Evolutionary conservation across 2,888 invertebrate species (phyloP).

Genomic region (Orthosia incerta): DNA sequence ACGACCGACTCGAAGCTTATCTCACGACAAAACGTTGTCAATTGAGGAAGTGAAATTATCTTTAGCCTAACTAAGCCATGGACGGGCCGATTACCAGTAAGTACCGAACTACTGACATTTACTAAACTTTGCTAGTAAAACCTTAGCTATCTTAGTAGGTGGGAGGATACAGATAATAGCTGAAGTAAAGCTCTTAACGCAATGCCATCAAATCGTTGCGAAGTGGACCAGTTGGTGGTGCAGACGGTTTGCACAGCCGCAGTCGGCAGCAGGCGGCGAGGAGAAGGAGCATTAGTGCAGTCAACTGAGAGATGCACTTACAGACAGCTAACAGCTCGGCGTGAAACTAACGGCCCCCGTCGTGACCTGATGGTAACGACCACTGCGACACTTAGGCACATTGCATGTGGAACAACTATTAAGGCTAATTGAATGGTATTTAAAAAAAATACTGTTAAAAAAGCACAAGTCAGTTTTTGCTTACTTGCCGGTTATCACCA

Average conservation of each 20-base stretch:
- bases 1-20: slow-evolving; percentile 22
- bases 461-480: neutral
- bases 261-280: neutral
- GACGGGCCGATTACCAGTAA: slow-evolving; percentile 9
- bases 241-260: slow-evolving; percentile 1
- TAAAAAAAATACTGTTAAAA: slow-evolving; percentile 7
- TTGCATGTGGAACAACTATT: slow-evolving; percentile 34
- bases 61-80: slow-evolving; percentile 6
- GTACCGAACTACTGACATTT: slow-evolving; percentile 11
- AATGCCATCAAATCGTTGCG: slow-evolving; percentile 6
- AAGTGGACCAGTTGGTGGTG: slow-evolving; percentile 8
- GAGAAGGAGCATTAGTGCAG: slow-evolving; percentile 9
- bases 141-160: slow-evolving; percentile 6
- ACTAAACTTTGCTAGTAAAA: slow-evolving; percentile 2
- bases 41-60: slow-evolving; percentile 35
- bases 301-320: slow-evolving; percentile 33
- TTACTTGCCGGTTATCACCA: slow-evolving; percentile 16
- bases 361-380: slow-evolving; percentile 27
- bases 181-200: slow-evolving; percentile 14
- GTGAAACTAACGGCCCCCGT: slow-evolving; percentile 5
- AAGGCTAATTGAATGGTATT: slow-evolving; percentile 10
- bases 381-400: slow-evolving; percentile 25
- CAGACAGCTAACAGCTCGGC: slow-evolving; percentile 13
- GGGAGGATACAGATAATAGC: neutral
- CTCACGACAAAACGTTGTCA: slow-evolving; percentile 32